Percentiles rank a stretch among this genome's conserved stretches.
Evolutionary conservation across 2,888 invertebrate genomes (phyloP).

Genomic region (Andrena bucephala): DNA sequence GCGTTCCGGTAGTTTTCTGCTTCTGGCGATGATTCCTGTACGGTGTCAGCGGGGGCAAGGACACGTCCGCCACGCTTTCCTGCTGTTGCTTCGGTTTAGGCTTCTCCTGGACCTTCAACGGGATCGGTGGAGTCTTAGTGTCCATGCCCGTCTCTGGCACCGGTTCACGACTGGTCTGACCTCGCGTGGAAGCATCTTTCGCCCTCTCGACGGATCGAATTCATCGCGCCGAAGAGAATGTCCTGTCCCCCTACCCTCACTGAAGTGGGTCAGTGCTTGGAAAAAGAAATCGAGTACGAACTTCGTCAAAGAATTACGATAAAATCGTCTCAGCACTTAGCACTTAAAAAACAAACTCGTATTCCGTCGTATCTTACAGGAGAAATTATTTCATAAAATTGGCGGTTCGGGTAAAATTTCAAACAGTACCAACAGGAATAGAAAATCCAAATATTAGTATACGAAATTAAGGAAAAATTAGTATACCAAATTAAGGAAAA

Average conservation of each 20-base stretch:
- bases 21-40: conserved; percentile 71
- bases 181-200: conserved; percentile 71
- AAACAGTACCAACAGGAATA: no score
- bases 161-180: conserved; percentile 69
- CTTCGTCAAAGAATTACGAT: background rate
- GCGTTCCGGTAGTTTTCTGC: conserved; percentile 60
- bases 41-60: conserved; percentile 81
- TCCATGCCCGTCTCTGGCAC: conserved; percentile 82
- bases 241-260: conserved; percentile 41
- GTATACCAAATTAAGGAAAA: no score
- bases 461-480: no score
- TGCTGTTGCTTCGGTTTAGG: conserved; percentile 70
- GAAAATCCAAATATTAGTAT: no score
- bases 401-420: no score
- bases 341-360: background rate
- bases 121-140: conserved; percentile 83
- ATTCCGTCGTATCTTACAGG: no score
- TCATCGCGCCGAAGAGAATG: conserved; percentile 69
- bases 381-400: no score
- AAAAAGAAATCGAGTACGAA: conserved; percentile 44
- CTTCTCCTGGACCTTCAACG: conserved; percentile 81
- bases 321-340: background rate
- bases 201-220: conserved; percentile 67
- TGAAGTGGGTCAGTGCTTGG: conserved; percentile 60
- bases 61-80: conserved; percentile 77